Percentiles rank a stretch among this genome's conserved stretches.
These are phyloP conservation scores for Synodontis membranacea DNA, from an alignment of 2,113 vertebrate genomes.

Conservation along the genomic window DNA sequence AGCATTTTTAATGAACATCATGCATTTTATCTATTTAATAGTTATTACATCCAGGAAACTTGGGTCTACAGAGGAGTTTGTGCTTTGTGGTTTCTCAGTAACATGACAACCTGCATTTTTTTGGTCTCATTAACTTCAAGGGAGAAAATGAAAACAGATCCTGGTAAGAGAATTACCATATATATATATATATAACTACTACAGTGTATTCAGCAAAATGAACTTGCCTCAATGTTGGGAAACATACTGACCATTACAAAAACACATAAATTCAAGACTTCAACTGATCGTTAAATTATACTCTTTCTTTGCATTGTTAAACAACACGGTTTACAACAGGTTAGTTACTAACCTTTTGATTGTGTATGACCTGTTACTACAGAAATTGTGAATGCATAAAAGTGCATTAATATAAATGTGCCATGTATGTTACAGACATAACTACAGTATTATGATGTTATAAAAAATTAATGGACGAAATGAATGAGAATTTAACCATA, in stretches of 20 bases:
- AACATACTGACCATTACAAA: too few species aligned
- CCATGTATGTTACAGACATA: neutral
- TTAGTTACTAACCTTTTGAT: neutral
- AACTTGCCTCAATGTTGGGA: too few species aligned
- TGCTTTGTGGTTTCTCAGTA: neutral
- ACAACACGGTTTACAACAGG: neutral
- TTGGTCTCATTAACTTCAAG: too few species aligned
- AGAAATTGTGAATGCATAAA: neutral
- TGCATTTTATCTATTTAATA: neutral
- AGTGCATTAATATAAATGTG: neutral
- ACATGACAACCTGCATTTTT: neutral
- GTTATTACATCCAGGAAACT: neutral
- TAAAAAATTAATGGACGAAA: neutral
- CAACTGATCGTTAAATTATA: neutral
- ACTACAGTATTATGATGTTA: neutral
- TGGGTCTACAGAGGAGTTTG: neutral
- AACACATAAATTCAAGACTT: too few species aligned
- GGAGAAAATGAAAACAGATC: too few species aligned
- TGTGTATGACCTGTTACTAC: neutral
- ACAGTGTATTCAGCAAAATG: too few species aligned
- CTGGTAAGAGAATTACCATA: too few species aligned
- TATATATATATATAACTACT: too few species aligned
- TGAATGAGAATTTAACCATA: neutral
- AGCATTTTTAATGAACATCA: neutral
- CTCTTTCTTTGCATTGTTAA: neutral